Evolutionary conservation across 2,888 invertebrate genomes (phyloP).

Genomic region (Nomada fabriciana): DNA sequence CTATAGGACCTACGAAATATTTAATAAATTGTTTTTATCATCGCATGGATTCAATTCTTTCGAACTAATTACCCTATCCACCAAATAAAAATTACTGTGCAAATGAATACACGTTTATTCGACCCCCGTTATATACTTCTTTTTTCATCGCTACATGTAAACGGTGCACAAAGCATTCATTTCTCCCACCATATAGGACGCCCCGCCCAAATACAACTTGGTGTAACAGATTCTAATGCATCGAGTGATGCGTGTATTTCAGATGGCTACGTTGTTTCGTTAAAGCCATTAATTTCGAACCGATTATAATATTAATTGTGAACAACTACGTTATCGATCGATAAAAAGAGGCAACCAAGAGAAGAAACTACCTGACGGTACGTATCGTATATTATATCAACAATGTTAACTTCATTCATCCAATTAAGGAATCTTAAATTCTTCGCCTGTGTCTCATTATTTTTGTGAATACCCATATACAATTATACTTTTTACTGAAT

Average conservation of each 20-base stretch:
- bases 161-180: constrained; percentile 12
- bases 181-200: constrained; percentile 51
- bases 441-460: not conserved
- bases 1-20: not conserved
- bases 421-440: not conserved
- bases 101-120: not conserved
- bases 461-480: not conserved
- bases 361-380: constrained; percentile 24
- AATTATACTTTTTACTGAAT: not conserved
- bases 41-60: not conserved
- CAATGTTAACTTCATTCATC: not conserved
- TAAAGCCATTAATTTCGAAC: not conserved
- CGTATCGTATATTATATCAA: constrained; percentile 6
- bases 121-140: not conserved
- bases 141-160: constrained; percentile 27
- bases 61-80: not conserved
- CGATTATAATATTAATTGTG: not conserved
- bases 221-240: constrained; percentile 67
- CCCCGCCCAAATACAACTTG: constrained; percentile 75
- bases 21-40: not conserved
- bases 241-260: constrained; percentile 39
- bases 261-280: not conserved
- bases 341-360: not conserved
- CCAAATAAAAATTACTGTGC: not conserved
- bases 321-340: not conserved